Evolutionary conservation across 2,797 vertebrate species (phyloP).

Genomic region (Rhynchonycteris naso): DNA sequence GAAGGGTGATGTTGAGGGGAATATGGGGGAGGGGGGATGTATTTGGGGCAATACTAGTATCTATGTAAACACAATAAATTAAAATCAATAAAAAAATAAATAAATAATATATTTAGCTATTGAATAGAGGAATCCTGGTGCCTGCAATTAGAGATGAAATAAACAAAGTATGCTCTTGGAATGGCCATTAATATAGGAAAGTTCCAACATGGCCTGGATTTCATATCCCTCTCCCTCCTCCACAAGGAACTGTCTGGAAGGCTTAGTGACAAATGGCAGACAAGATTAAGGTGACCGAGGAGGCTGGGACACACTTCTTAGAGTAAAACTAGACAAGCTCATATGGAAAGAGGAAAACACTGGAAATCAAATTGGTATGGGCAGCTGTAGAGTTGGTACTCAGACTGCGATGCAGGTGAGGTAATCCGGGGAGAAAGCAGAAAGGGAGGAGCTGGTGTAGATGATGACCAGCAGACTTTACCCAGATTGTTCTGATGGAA

Average conservation of each 20-base stretch:
- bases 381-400: not conserved
- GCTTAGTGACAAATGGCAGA: not conserved
- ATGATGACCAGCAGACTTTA: not conserved
- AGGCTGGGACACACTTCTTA: not conserved
- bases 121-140: not conserved
- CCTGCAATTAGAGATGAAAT: not conserved
- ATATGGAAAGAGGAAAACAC: not conserved
- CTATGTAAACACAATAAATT: no score
- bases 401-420: not conserved
- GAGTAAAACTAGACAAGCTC: not conserved
- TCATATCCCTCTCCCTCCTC: not conserved
- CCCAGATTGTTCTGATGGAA: not conserved
- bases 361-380: not conserved
- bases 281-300: not conserved
- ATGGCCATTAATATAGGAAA: not conserved
- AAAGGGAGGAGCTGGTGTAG: not conserved
- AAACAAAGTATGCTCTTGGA: not conserved
- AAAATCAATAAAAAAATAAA: no score
- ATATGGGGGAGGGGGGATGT: no score
- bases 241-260: not conserved
- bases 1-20: no score
- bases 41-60: no score
- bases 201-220: not conserved
- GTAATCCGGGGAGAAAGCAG: not conserved
- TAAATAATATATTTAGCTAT: not conserved